A percentile compares a stretch with the other conserved stretches of the same genome.
phyloP scores from a whole-genome alignment of 2,888 invertebrate genomes.

The Epirrhoe alternata region DNA sequence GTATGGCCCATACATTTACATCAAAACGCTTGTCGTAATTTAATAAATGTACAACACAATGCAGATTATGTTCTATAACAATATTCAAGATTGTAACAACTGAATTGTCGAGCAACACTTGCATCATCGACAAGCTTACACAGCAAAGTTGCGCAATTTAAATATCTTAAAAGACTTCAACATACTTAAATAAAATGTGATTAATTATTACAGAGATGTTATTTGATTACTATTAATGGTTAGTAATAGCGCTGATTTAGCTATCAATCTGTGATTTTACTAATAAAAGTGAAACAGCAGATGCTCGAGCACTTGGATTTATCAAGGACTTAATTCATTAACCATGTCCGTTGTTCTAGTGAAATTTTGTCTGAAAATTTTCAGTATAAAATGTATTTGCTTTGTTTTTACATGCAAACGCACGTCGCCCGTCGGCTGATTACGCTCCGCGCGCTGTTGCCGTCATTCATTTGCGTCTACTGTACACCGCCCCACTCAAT shows the following conservation, averaged over 20 bases:
- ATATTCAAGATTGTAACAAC: not conserved
- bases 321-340: constrained; percentile 49
- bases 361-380: constrained; percentile 55
- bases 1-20: not conserved
- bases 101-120: not conserved
- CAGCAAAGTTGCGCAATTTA: not conserved
- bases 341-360: constrained; percentile 45
- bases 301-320: constrained; percentile 10
- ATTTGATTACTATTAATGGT: no score
- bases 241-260: not conserved
- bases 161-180: not conserved
- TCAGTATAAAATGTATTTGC: constrained; percentile 63
- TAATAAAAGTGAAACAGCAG: not conserved
- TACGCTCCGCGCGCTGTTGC: constrained; percentile 69
- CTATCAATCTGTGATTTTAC: not conserved
- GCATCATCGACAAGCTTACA: not conserved
- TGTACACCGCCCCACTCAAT: constrained; percentile 77
- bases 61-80: not conserved
- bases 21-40: not conserved
- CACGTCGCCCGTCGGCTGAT: constrained; percentile 76
- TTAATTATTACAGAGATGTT: no score
- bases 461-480: constrained; percentile 80
- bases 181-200: not conserved
- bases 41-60: not conserved
- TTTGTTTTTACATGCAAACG: constrained; percentile 73